phyloP scores from a whole-genome alignment of 2,888 invertebrate genomes.

The Alloscopus bannaensis region DNA sequence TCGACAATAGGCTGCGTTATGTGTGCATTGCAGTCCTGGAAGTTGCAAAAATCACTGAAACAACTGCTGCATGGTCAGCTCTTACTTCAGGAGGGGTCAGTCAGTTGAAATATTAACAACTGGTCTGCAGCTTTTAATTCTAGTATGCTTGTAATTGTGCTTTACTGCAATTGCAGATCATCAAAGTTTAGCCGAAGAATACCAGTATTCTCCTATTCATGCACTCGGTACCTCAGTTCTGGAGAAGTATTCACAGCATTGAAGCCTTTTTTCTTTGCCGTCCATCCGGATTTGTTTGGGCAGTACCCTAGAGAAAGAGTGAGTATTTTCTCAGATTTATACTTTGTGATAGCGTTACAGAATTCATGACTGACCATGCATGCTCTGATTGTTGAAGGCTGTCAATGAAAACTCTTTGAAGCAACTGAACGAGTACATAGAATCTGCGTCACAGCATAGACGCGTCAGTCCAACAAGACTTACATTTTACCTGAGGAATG shows the following conservation, averaged over 20 bases:
- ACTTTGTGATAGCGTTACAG: constrained; percentile 1
- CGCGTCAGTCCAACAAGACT: constrained; percentile 80
- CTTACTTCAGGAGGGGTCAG: constrained; percentile 38
- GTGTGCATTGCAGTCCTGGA: constrained; percentile 25
- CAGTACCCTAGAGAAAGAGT: constrained; percentile 93
- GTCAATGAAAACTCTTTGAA: constrained; percentile 94
- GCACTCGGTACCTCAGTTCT: constrained; percentile 79
- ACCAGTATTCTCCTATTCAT: constrained; percentile 8
- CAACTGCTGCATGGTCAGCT: constrained; percentile 32
- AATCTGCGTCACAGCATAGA: constrained; percentile 78
- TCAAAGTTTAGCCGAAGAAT: neutral
- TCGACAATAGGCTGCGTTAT: constrained; percentile 21
- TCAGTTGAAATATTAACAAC: neutral
- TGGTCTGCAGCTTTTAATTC: neutral
- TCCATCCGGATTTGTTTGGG: constrained; percentile 96
- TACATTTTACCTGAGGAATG: constrained; percentile 85
- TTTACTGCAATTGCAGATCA: neutral
- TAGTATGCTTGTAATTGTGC: neutral
- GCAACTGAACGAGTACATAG: constrained; percentile 88
- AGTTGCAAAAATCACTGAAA: constrained; percentile 28
- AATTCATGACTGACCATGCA: neutral
- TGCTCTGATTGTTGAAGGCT: constrained; percentile 79
- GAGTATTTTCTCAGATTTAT: constrained; percentile 74
- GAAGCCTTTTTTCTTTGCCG: constrained; percentile 94
- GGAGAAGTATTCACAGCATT: constrained; percentile 93